A percentile compares a stretch with the other conserved stretches of the same genome.
Evolutionary conservation across 2,113 vertebrate genomes (phyloP).

Genomic region (Eubucco bourcierii): DNA sequence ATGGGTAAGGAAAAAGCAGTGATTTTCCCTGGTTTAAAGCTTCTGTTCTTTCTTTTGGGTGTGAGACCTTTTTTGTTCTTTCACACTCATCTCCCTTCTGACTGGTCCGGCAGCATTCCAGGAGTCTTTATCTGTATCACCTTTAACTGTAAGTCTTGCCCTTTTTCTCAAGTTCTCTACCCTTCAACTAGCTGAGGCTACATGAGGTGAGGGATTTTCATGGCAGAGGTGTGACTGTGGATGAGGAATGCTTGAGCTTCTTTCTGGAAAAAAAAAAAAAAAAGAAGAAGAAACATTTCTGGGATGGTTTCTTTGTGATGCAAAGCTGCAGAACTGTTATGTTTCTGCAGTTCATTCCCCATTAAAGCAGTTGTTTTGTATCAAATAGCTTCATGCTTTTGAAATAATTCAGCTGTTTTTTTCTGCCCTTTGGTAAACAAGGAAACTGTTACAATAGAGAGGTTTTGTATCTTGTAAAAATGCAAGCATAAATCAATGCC

Average conservation of each 20-base stretch:
- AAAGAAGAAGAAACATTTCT: too few relatives aligned
- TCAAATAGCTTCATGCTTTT: slow-evolving; percentile 29
- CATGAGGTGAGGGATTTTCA: not conserved
- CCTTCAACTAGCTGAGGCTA: not conserved
- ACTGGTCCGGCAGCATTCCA: not conserved
- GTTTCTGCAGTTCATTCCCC: not conserved
- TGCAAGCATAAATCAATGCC: slow-evolving; percentile 52
- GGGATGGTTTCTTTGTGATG: not conserved
- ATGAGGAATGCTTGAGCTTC: not conserved
- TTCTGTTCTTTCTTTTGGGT: not conserved
- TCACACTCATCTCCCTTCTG: not conserved
- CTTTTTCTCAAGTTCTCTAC: not conserved
- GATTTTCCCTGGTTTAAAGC: not conserved
- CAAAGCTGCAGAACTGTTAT: not conserved
- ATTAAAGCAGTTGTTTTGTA: not conserved
- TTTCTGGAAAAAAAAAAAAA: not conserved
- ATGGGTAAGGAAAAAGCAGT: not conserved
- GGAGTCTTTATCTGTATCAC: not conserved
- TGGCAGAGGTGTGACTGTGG: not conserved
- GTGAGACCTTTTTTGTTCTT: not conserved
- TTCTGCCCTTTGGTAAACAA: slow-evolving; percentile 27
- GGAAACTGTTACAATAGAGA: not conserved
- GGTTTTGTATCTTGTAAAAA: slow-evolving; percentile 32
- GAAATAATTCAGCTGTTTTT: not conserved
- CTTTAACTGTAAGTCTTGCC: not conserved